Base-by-base conservation (phyloP, 2,888 invertebrate species). In the Amphiduros pacificus region DNA sequence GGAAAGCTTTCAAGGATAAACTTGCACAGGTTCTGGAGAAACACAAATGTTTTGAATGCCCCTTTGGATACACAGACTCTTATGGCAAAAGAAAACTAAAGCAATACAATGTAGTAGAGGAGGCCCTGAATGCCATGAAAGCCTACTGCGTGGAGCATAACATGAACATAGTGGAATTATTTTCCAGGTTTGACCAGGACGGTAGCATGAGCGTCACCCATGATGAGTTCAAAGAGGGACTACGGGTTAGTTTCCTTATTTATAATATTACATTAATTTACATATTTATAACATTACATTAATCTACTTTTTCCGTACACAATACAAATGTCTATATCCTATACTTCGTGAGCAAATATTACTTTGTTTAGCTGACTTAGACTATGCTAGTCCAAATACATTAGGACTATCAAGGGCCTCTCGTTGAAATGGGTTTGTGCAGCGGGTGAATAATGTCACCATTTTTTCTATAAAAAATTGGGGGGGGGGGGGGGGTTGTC, bases 151-250 rank as follows among this genome's bases (percentile, higher is more conserved):
- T 69, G 27, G 70, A 74, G 53, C 69, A 73, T 52, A 71, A 74
- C 53, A 71, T 78, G 14, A 75, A 75, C 20, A 66, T 81, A 4
- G 75, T 77, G 9, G 77, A 80, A 55, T 66, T 81, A 57, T 81
- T 81, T 63, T 70, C 71, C 24, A 65, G 74, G 32, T 76, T 81
- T 62, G 79, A 80, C 65, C 69, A 73, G 3, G 81, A 81, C 59
- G 77, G 78, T 22, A 78, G 76, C 58, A 77, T 75, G 72, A 74
- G 74, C 52, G 76, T 78, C 17, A 73, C 76, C 5, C 73, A 75
- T 59, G 76, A 75, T n/a, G 77, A 78, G 64, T 78, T 78, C 60
- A 71, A 71, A 54, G 67, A 73, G 52, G 78, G 78, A 5, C 61
- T 78, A 26, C 73, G 66, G 69, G 77, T 76, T 32, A 62, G 68